These are phyloP conservation scores for Mohoua ochrocephala DNA, from an alignment of 2,113 vertebrate genomes.

Conservation along the genomic window DNA sequence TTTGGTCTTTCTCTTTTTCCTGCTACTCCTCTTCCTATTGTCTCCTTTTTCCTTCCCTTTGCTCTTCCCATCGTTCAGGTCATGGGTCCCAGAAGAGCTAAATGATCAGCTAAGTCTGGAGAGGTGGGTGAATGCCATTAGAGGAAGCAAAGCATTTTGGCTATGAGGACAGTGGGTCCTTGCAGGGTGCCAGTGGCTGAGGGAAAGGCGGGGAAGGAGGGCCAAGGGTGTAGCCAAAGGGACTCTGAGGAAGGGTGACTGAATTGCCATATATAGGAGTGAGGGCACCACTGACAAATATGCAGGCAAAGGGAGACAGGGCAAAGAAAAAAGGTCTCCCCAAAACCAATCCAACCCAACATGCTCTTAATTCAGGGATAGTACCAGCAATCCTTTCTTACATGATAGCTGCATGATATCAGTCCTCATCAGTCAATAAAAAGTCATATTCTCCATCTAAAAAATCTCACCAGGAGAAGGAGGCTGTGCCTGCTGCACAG, in stretches of 20 bases:
- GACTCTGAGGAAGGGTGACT: background rate
- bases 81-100: constrained; percentile 13
- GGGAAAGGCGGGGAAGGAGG: background rate
- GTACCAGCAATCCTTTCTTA: background rate
- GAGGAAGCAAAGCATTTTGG: background rate
- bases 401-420: background rate
- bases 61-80: constrained; percentile 26
- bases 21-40: background rate
- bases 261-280: background rate
- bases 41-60: background rate
- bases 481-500: background rate
- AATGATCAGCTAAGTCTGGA: background rate
- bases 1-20: constrained; percentile 28
- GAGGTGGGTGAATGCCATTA: background rate
- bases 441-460: background rate
- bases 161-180: background rate
- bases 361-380: constrained; percentile 30
- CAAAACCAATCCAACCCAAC: background rate
- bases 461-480: background rate
- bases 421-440: background rate
- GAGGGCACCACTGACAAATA: background rate
- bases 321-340: background rate
- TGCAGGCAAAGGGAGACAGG: background rate
- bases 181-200: background rate
- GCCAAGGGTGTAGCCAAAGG: background rate